Evolutionary conservation across 2,888 invertebrate genomes (phyloP), one percentile per base, ranked within the genome.

Genomic region (Ligdia adustata): DNA sequence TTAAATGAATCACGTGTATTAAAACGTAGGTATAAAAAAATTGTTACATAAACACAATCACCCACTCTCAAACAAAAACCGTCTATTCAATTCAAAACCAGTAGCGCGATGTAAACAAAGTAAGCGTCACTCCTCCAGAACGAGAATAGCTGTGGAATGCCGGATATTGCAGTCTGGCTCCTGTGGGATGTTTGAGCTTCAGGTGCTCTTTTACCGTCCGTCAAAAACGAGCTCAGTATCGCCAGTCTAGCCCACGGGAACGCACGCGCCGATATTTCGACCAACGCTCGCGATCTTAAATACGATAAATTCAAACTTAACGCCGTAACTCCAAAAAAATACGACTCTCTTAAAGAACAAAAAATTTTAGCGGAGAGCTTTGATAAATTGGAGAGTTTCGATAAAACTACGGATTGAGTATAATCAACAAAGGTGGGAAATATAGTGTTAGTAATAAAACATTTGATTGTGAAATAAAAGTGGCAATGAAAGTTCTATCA

Each of bases 81-180:
- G 48, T 59, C 59, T 40, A 62, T 57, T 65, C 64, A 55, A 48
- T 64, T 75, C 72, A 67, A 73, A 80, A 69, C 62, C 66, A 77
- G 72, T 57, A 69, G 55, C 60, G 52, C 51, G 49, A 63, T 62
- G 83, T 87, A 86, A 87, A 86, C 84, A 88, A 87, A 84, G 74
- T 75, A 73, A 73, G 75, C 78, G 80, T 84, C 83, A 76, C 75
- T 61, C 60, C 75, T 61, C 60, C 66, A 48, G 62, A 62, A 63
- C 72, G 57, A 78, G 80, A 88, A 89, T 87, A 88, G 76, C 77
- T 56, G 52, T 72, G 89, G 89, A 88, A 89, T 89, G 89, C 87
- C 88, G 87, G 89, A 89, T 86, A 79, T 84, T 82, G 82, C 78
- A 79, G 68, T 72, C 69, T 66, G 60, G 58, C 55, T 64, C 67